A percentile compares a stretch with the other conserved stretches of the same genome.
Evolutionary conservation across 2,113 vertebrate genomes (phyloP).

Genomic region (Phyllopteryx taeniolatus): DNA sequence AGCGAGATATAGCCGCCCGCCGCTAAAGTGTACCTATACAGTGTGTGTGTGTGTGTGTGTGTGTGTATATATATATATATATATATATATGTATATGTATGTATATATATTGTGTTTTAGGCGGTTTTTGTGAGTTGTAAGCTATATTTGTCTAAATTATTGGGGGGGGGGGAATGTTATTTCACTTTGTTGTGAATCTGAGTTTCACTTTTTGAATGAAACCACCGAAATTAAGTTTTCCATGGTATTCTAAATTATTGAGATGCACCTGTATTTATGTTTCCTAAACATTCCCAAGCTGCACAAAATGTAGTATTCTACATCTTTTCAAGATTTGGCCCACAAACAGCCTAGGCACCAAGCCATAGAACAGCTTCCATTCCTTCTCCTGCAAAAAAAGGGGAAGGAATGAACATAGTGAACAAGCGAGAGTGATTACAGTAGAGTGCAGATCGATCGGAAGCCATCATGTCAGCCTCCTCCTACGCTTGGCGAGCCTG

Average conservation of each 20-base stretch:
- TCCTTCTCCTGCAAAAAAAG: constrained; percentile 24
- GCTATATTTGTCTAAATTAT: background rate
- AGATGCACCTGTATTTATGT: background rate
- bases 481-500: constrained; percentile 56
- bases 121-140: no score
- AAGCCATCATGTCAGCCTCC: constrained; percentile 67
- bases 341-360: constrained; percentile 12
- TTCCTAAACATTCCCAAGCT: background rate
- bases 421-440: constrained; percentile 56
- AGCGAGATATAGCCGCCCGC: no score
- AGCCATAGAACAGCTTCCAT: constrained; percentile 15
- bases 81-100: no score
- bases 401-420: constrained; percentile 35
- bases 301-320: background rate
- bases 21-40: no score
- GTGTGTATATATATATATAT: no score
- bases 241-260: background rate
- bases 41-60: no score
- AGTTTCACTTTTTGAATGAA: background rate
- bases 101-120: no score
- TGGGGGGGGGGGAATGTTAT: background rate
- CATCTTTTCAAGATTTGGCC: constrained; percentile 20
- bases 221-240: background rate
- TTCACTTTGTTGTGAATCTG: background rate
- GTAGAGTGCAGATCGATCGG: constrained; percentile 70